phyloP scores from a whole-genome alignment of 2,797 vertebrate species.

The Pampus argenteus region DNA sequence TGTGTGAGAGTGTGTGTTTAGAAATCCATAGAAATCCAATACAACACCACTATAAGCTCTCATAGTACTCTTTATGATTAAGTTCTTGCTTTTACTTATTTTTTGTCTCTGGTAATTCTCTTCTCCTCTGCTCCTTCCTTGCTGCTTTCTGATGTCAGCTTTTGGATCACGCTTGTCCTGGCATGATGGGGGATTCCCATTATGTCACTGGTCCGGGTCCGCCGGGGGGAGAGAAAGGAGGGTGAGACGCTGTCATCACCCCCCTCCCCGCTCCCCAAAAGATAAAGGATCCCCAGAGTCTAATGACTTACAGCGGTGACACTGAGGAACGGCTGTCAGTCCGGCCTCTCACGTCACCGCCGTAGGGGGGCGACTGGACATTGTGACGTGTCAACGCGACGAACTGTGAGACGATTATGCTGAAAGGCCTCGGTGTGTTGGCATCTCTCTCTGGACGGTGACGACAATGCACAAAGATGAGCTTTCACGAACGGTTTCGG shows the following conservation, averaged over 20 bases:
- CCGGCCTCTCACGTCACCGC: conserved; percentile 25
- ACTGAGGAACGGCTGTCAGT: conserved; percentile 30
- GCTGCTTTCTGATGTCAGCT: conserved; percentile 54
- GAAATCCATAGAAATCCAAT: neutral
- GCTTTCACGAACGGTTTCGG: conserved; percentile 52
- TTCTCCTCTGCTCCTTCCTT: conserved; percentile 25
- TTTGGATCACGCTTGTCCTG: conserved; percentile 30
- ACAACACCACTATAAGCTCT: no score
- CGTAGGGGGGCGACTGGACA: no score
- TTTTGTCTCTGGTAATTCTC: neutral
- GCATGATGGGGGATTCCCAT: conserved; percentile 66
- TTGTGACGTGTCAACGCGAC: conserved; percentile 50
- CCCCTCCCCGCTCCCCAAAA: conserved; percentile 5
- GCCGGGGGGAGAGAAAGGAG: conserved; percentile 26
- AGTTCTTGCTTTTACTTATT: no score
- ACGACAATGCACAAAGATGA: conserved; percentile 58
- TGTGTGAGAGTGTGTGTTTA: conserved; percentile 2
- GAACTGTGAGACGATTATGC: conserved; percentile 26
- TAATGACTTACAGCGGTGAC: conserved; percentile 1
- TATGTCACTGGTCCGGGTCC: conserved; percentile 64
- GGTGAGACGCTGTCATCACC: conserved; percentile 46
- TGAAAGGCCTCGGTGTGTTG: conserved; percentile 32
- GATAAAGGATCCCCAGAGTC: conserved; percentile 59
- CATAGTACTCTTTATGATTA: no score
- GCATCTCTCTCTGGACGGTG: conserved; percentile 28